phyloP scores from a whole-genome alignment of 2,113 vertebrate species.

The Eudyptes chrysolophus region DNA sequence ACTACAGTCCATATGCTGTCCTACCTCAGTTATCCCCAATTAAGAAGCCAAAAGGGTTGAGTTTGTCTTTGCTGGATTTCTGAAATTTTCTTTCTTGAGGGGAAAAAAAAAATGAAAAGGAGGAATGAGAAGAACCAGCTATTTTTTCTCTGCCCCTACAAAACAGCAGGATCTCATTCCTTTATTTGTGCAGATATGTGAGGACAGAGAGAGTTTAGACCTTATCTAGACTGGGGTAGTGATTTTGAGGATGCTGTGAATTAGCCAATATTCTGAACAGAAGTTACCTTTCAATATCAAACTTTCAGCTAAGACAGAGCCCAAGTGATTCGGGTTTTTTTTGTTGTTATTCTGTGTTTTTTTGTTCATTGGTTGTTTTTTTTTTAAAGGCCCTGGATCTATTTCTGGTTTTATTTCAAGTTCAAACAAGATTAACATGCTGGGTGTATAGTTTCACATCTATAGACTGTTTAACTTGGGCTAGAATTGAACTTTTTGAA shows the following conservation, averaged over 20 bases:
- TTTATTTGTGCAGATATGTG: not conserved
- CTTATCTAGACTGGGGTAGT: not conserved
- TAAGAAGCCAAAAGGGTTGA: not conserved
- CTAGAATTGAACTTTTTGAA: not conserved
- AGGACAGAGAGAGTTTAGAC: not conserved
- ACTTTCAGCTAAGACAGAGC: not conserved
- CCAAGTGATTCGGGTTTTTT: rapidly evolving
- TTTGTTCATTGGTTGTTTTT: not conserved
- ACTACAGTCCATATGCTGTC: not conserved
- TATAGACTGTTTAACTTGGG: not conserved
- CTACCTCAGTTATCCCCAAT: not conserved
- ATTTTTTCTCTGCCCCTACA: not conserved
- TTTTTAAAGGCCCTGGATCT: not conserved
- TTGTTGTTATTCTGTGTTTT: not conserved
- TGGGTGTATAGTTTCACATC: not conserved
- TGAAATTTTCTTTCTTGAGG: not conserved
- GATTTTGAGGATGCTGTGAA: not conserved
- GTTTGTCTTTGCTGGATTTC: not conserved
- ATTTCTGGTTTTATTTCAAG: not conserved
- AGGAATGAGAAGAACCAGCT: not conserved
- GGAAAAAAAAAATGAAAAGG: not conserved
- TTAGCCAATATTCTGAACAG: not conserved
- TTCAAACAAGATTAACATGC: not conserved
- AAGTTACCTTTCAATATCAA: not conserved
- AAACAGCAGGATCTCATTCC: not conserved